These are phyloP conservation scores for Vidua macroura DNA, from an alignment of 2,113 vertebrate species.

Conservation along the genomic window DNA sequence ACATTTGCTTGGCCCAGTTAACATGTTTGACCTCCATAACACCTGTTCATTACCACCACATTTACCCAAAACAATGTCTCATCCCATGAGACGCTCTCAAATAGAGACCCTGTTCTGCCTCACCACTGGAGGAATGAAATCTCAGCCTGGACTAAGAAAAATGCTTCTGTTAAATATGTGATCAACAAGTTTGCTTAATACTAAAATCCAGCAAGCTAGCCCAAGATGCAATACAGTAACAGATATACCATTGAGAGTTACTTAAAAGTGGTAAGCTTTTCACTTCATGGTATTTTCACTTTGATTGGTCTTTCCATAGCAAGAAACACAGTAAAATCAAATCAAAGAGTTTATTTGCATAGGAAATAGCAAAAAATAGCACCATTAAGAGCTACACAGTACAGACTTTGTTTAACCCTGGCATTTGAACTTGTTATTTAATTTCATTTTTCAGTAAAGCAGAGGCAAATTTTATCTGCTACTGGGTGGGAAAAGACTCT, in stretches of 20 bases:
- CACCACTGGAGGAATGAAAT: neutral
- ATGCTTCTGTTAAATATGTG: neutral
- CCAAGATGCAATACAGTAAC: neutral
- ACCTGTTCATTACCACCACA: neutral
- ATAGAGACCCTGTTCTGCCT: neutral
- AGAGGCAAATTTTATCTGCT: neutral
- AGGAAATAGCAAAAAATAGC: slow-evolving; percentile 38
- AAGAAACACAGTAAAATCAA: slow-evolving; percentile 38
- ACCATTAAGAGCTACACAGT: slow-evolving; percentile 17
- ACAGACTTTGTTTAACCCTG: slow-evolving; percentile 18
- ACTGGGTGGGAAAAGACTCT: neutral
- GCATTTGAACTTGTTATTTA: neutral
- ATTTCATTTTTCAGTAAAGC: slow-evolving; percentile 13
- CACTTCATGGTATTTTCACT: neutral
- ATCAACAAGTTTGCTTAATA: neutral
- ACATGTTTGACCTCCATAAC: neutral
- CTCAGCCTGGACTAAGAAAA: neutral
- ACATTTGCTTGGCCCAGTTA: neutral
- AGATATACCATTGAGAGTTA: neutral
- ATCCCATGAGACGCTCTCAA: neutral
- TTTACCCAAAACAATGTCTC: neutral
- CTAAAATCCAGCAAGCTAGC: neutral
- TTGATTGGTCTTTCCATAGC: neutral
- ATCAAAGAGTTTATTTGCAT: slow-evolving; percentile 53
- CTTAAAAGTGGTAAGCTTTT: neutral